Evolutionary conservation across 64 coral and sea anemone species (phyloP).

Genomic region (Astreopora myriophthalma): DNA sequence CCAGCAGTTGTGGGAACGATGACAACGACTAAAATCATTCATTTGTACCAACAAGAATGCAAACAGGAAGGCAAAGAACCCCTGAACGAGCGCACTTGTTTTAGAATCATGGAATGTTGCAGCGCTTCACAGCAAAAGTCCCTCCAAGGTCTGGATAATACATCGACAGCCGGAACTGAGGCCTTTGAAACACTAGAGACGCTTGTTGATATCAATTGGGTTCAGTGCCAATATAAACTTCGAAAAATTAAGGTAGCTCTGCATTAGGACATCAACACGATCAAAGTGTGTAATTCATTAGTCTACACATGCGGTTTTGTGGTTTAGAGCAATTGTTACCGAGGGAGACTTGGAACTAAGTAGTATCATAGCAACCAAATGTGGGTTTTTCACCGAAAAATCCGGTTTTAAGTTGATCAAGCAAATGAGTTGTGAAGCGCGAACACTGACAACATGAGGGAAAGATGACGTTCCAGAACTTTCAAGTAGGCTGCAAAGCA

Average conservation of each 20-base stretch:
- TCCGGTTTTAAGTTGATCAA: background rate
- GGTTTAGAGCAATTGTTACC: too few species aligned
- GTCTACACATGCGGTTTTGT: too few species aligned
- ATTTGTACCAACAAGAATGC: slow-evolving; percentile 25
- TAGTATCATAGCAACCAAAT: background rate
- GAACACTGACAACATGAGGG: background rate
- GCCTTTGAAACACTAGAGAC: background rate
- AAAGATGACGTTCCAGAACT: background rate
- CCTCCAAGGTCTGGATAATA: slow-evolving; percentile 41
- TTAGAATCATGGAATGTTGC: background rate
- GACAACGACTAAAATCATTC: background rate
- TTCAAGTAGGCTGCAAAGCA: background rate
- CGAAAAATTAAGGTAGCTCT: too few species aligned
- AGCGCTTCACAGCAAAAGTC: slow-evolving; percentile 61
- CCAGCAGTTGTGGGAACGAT: slow-evolving; percentile 39
- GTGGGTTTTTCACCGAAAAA: background rate
- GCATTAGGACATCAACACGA: too few species aligned
- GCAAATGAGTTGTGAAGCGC: background rate
- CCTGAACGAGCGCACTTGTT: slow-evolving; percentile 25
- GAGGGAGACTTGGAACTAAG: background rate
- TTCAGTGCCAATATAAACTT: too few species aligned
- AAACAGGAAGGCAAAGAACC: too few species aligned
- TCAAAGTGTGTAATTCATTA: too few species aligned
- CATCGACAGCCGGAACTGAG: background rate
- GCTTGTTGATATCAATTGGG: too few species aligned